A percentile compares a stretch with the other conserved stretches of the same genome.
These are phyloP conservation scores for Actinemys pallida DNA, from an alignment of 2,113 vertebrate species.

Conservation along the genomic window DNA sequence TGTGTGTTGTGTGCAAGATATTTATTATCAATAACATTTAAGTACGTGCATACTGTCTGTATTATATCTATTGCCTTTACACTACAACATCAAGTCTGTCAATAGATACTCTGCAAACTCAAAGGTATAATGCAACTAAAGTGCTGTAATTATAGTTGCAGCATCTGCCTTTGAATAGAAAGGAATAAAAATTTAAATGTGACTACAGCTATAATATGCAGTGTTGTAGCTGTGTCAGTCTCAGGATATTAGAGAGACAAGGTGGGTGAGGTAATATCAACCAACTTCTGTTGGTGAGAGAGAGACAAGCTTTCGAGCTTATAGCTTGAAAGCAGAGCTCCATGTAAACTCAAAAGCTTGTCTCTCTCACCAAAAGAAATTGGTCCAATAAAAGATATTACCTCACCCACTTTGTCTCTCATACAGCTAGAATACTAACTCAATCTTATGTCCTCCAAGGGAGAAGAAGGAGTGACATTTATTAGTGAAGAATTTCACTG, in stretches of 20 bases:
- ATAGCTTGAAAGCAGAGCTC: too few relatives aligned
- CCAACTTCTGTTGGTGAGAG: too few relatives aligned
- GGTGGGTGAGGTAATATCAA: too few relatives aligned
- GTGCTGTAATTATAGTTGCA: conserved; percentile 37
- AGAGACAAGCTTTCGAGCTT: too few relatives aligned
- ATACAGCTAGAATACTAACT: conserved; percentile 29
- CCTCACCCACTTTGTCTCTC: too few relatives aligned
- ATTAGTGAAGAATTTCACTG: not conserved
- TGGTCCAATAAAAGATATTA: too few relatives aligned
- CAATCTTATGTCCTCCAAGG: conserved; percentile 40
- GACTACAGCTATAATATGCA: not conserved
- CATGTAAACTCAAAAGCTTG: too few relatives aligned
- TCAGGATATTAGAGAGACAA: too few relatives aligned
- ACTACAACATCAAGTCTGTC: not conserved
- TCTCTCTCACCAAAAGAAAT: too few relatives aligned
- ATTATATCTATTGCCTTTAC: conserved; percentile 16
- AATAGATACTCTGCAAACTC: not conserved
- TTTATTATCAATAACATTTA: not conserved
- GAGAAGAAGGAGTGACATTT: not conserved
- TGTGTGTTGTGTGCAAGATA: not conserved
- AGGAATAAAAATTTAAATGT: conserved; percentile 40
- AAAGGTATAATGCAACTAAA: not conserved
- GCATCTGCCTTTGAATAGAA: conserved; percentile 13
- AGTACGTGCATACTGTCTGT: not conserved
- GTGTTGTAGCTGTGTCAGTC: too few relatives aligned